Evolutionary conservation across 2,888 invertebrate genomes (phyloP).

Genomic region (Cecidostiba fungosa): DNA sequence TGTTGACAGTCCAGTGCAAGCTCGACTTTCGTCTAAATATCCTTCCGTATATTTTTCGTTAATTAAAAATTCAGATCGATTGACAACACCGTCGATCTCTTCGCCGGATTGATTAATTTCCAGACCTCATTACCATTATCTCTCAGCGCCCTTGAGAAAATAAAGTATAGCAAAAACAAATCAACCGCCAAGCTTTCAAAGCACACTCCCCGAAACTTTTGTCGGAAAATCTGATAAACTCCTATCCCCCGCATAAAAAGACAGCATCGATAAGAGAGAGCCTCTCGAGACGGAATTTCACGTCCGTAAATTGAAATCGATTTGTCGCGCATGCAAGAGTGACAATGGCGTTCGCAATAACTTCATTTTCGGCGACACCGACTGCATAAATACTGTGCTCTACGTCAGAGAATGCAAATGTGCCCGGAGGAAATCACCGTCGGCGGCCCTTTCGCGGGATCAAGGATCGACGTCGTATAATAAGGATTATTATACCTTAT

Average conservation of each 20-base stretch:
- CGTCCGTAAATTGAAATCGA: conserved; percentile 31
- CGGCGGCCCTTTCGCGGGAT: neutral
- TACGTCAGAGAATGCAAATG: conserved; percentile 14
- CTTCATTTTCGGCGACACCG: conserved; percentile 22
- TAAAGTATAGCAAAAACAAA: neutral
- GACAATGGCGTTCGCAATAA: conserved; percentile 36
- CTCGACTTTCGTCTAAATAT: too few species aligned
- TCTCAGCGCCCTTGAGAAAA: neutral
- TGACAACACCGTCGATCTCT: neutral
- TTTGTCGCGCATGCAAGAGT: conserved; percentile 5
- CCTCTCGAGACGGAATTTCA: neutral
- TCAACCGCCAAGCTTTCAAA: too few species aligned
- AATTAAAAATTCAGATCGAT: conserved; percentile 4
- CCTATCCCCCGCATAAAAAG: too few species aligned
- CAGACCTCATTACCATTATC: too few species aligned
- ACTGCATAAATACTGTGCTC: neutral
- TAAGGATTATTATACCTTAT: too few species aligned
- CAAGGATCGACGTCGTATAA: neutral
- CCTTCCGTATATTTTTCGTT: neutral
- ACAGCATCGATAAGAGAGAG: too few species aligned
- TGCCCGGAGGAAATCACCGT: neutral
- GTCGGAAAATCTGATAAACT: too few species aligned
- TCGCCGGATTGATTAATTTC: neutral
- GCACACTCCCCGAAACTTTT: too few species aligned
- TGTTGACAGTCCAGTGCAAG: neutral